Evolutionary conservation across 1,140 invertebrate species (phyloP).

Genomic region (Aphaenogaster floridana): DNA sequence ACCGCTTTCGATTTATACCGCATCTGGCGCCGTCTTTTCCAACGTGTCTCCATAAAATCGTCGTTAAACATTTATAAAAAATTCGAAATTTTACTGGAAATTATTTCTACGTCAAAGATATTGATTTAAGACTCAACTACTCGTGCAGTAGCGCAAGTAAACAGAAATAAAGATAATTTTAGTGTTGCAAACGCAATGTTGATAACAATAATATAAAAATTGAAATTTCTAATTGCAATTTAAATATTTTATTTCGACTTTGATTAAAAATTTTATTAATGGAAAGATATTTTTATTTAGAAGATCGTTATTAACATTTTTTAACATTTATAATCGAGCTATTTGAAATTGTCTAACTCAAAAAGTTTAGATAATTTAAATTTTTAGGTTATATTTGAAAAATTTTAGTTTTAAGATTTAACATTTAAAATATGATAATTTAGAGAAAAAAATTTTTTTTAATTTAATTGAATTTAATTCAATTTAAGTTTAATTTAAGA

Average conservation of each 20-base stretch:
- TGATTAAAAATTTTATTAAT: constrained; percentile 12
- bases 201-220: constrained; percentile 1
- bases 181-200: not conserved
- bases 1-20: constrained; percentile 47
- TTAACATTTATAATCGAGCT: not conserved
- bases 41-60: not conserved
- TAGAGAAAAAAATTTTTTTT: not conserved
- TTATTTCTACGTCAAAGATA: not conserved
- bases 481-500: not conserved
- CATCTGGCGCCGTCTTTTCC: not conserved
- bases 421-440: not conserved
- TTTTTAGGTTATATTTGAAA: not conserved
- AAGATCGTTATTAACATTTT: not conserved
- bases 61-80: not conserved
- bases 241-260: not conserved
- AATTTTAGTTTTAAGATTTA: not conserved
- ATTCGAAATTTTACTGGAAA: not conserved
- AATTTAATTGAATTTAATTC: not conserved
- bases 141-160: not conserved
- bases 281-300: not conserved
- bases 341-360: not conserved
- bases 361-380: not conserved
- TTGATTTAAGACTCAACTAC: not conserved
- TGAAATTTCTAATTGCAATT: not conserved
- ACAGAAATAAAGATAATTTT: not conserved